A percentile compares a stretch with the other conserved stretches of the same genome.
These are phyloP conservation scores for Caerostris darwini DNA, from an alignment of 1,140 invertebrate species.

Conservation along the genomic window DNA sequence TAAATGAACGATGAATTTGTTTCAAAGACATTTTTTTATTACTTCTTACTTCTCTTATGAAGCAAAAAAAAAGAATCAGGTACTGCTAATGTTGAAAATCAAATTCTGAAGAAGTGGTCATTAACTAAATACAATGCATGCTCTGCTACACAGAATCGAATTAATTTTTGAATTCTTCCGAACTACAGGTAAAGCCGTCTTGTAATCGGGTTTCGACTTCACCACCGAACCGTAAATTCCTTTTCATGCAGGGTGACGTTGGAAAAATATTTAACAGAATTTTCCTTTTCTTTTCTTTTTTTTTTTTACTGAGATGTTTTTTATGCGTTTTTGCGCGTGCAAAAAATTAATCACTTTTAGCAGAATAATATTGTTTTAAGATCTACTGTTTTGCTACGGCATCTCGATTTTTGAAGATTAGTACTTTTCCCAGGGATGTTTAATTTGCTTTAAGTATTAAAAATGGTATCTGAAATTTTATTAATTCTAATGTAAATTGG, in stretches of 20 bases:
- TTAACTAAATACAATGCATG: conserved; percentile 64
- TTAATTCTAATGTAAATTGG: too few species aligned
- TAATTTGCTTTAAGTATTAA: too few species aligned
- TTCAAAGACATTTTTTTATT: background rate
- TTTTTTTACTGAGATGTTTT: too few species aligned
- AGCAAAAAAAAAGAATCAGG: background rate
- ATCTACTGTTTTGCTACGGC: too few species aligned
- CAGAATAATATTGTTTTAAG: too few species aligned
- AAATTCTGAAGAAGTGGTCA: conserved; percentile 44
- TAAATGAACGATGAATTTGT: background rate
- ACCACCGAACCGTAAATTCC: conserved; percentile 24
- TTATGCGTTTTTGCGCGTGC: too few species aligned
- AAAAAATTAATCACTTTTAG: too few species aligned
- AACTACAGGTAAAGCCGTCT: background rate
- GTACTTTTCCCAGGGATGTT: too few species aligned
- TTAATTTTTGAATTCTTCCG: conserved; percentile 47
- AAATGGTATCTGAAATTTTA: too few species aligned
- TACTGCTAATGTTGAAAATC: conserved; percentile 40
- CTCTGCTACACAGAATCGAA: conserved; percentile 50
- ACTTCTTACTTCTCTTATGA: background rate
- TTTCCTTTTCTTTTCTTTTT: conserved; percentile 2
- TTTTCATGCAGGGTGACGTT: background rate
- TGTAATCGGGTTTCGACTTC: conserved; percentile 6
- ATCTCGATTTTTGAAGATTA: too few species aligned
- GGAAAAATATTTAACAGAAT: conserved; percentile 47